Evolutionary conservation across 2,888 invertebrate genomes (phyloP), one percentile per base, ranked within the genome.

Genomic region (Norana najaformis): DNA sequence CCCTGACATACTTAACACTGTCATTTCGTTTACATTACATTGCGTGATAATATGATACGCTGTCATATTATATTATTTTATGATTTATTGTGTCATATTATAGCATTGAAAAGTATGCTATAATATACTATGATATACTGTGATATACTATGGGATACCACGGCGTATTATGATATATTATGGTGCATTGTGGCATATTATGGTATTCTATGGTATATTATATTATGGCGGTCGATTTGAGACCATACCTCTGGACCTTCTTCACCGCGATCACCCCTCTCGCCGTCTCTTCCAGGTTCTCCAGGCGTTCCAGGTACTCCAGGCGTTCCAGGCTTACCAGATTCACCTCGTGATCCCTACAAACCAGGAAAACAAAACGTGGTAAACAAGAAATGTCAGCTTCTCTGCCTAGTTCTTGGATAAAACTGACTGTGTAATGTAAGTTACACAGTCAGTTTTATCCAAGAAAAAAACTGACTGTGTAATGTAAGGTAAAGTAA

Each of bases 191-290:
- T n/a, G n/a, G 5, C 47, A 47, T 8, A 37, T n/a, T 85, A 37
- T n/a, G 37, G 35, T 37, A 85, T 20, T 20, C 37, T 85, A 36
- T 23, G 20, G n/a, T 36, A 35, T 85, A 35, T n/a, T n/a, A 35
- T 35, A n/a, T 23, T 11, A 69, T n/a, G 6, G 23, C 8, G 8
- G 69, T 69, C 30, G 30, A n/a, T 0, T 30, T 69, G 69, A 8
- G 16, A 83, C 35, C 85, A 36, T 85, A 85, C 85, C 35, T 85
- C 85, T 6, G 36, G 85, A 35, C 85, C 85, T 85, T 85, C 85
- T 85, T 85, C 85, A 23, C 85, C 85, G 20, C 85, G 85, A 85
- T 85, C 85, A 36, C 85, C 85, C 35, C 36, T 85, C 85, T 36
- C 85, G 18, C 85, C 85, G 11, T 85, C 85, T 85, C 85, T 85